Evolutionary conservation across 2,797 vertebrate species (phyloP), one percentile per base, ranked within the genome.

Genomic region (Heteromormyrus szaboi): DNA sequence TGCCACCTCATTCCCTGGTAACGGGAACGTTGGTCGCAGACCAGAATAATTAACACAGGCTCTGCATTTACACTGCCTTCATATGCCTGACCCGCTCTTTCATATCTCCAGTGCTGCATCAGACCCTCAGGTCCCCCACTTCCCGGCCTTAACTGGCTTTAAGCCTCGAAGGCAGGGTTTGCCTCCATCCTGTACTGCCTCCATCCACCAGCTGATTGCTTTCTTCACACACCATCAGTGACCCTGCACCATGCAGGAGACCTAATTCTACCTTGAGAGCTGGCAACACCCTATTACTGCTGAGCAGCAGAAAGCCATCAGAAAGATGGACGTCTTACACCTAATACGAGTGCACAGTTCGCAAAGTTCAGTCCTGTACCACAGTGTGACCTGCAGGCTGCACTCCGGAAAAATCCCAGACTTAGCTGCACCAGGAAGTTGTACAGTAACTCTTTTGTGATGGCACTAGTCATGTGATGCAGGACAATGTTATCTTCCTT

Each of bases 391-490:
- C 25, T 41, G 37, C 72, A n/a, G 29, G 29, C 65, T 48, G n/a
- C 84, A 85, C 84, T 29, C 25, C 2, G 1, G 14, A 25, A 50
- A 33, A 59, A 19, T 51, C 85, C 25, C 85, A 19, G 53, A 19
- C 85, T 54, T 37, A 37, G 25, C 53, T 56, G 9, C 19, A 33
- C 14, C 29, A 37, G 51, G 25, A 59, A 86, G 85, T 41, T 29
- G 17, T 44, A 84, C n/a, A 59, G 51, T 11, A 41, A 89, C 29
- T 88, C 59, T 88, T 87, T 91, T 44, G 68, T 90, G 90, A 88
- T 89, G 89, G 89, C 91, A 91, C 48, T 22, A 86, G 88, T 90
- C 89, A 87, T 37, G 59, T 83, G 85, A 79, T 3, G 72, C 19
- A 44, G 72, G 14, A 37, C 53, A 86, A 92, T 88, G 50, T 89